Evolutionary conservation across 1,140 invertebrate species (phyloP), one percentile per base, ranked within the genome.

Genomic region (Zaprionus inermis): DNA sequence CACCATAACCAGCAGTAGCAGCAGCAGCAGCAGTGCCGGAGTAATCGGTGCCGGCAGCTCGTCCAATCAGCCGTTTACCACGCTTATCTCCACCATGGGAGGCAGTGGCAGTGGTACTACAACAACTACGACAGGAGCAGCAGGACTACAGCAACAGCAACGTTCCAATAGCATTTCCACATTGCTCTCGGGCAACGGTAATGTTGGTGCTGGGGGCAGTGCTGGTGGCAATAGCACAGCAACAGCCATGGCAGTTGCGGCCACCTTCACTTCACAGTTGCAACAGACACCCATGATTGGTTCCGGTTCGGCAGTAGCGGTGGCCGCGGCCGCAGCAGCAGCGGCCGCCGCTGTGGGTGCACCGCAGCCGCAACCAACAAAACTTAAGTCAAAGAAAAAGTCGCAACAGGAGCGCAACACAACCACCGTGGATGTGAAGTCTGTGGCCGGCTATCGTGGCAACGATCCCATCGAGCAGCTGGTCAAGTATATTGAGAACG

Each of bases 381-480:
- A 88, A 46, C 59, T 72, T 4, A 88, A 88, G 34, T 61, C 81
- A 0, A 88, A 88, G 57, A 88, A 93, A 89, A 76, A 91, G 70
- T 82, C 89, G 44, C 86, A 91, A 67, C 88, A 92, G 52, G 91
- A 93, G 34, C 84, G 92, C 2, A 95, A 95, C 55, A 94, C 94
- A 16, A 94, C 93, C 69, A 93, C 94, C 0, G 93, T 94, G 16
- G 93, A 93, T 69, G 93, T 94, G 0, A 93, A 94, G 73, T 93
- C 82, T 0, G 84, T 95, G 28, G 93, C 94, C 32, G 95, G 95
- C 5, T 94, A 94, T 89, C 93, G 94, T 32, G 93, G 94, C 65
- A 92, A 93, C 3, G 93, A 94, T 70, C 93, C 94, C 4, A 90
- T 94, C n/a, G 93, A 94, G 55, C 79, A 90, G 61, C 54, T 94